Evolutionary conservation across 1,140 invertebrate genomes (phyloP).

Genomic region (Chlorops oryzae): DNA sequence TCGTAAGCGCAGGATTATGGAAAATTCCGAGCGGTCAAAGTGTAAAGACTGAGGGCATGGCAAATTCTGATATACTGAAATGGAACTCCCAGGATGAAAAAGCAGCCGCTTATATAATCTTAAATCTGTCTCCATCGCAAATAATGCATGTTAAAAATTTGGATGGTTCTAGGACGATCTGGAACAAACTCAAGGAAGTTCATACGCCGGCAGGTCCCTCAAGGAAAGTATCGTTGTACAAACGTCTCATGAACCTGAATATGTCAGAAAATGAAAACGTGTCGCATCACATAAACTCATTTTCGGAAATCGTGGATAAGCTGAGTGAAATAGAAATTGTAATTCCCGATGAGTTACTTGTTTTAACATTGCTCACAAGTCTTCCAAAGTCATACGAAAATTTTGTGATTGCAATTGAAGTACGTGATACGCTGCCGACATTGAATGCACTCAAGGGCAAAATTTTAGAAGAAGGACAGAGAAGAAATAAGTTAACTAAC

Average conservation of each 20-base stretch:
- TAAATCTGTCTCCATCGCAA: conserved; percentile 5
- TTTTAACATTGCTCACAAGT: conserved; percentile 6
- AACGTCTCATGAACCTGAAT: conserved; percentile 5
- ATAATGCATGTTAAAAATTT: conserved; percentile 11
- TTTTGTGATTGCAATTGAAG: conserved; percentile 16
- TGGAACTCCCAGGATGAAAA: conserved; percentile 4
- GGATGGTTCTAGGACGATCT: conserved; percentile 1
- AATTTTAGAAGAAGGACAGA: conserved; percentile 13
- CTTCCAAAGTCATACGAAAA: conserved; percentile 11
- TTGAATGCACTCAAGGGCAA: conserved; percentile 9
- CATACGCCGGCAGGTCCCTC: conserved; percentile 12
- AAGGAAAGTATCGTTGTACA: conserved; percentile 12
- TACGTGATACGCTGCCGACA: conserved; percentile 8
- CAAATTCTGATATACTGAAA: neutral
- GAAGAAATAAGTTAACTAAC: neutral
- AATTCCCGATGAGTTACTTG: conserved; percentile 13
- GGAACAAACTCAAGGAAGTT: conserved; percentile 5
- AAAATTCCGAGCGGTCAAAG: neutral
- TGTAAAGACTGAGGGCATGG: neutral
- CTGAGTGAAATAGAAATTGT: conserved; percentile 10
- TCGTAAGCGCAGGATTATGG: neutral
- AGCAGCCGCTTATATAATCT: conserved; percentile 3
- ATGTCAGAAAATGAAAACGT: conserved; percentile 4
- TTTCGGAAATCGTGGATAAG: conserved; percentile 10
- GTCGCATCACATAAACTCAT: conserved; percentile 1